Percentiles rank a stretch among this genome's conserved stretches.
Evolutionary conservation across 2,888 invertebrate genomes (phyloP).

Genomic region (Nomada goodeniana): DNA sequence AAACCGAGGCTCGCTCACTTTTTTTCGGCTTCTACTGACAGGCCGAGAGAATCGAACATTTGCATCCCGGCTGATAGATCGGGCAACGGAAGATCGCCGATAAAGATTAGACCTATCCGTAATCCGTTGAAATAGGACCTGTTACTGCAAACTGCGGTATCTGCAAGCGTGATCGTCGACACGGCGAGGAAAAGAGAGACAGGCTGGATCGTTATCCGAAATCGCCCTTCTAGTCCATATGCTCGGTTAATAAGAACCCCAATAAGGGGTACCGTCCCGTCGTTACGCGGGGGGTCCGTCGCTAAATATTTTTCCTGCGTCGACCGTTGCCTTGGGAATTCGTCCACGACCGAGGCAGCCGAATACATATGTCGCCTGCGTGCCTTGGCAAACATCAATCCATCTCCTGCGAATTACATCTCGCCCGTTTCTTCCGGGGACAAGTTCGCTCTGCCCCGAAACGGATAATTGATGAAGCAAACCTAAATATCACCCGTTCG

Average conservation of each 20-base stretch:
- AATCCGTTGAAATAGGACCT: slow-evolving; percentile 84
- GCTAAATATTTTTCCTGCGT: slow-evolving; percentile 83
- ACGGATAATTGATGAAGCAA: slow-evolving; percentile 13
- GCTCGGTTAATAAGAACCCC: slow-evolving; percentile 82
- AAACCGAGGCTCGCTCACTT: slow-evolving; percentile 18
- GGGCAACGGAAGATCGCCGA: slow-evolving; percentile 65
- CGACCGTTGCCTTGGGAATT: slow-evolving; percentile 77
- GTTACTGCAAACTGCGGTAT: slow-evolving; percentile 78
- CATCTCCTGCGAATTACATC: slow-evolving; percentile 23
- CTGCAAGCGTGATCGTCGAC: slow-evolving; percentile 60
- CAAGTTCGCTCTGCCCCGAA: not conserved
- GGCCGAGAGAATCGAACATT: slow-evolving; percentile 63
- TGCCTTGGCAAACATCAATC: slow-evolving; percentile 52
- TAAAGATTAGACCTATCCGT: slow-evolving; percentile 71
- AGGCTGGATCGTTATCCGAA: slow-evolving; percentile 79
- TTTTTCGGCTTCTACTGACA: slow-evolving; percentile 48
- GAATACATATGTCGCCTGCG: slow-evolving; percentile 50
- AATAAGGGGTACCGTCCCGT: slow-evolving; percentile 78
- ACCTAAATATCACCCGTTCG: not conserved
- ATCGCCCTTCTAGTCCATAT: slow-evolving; percentile 82
- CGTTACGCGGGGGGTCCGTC: slow-evolving; percentile 78
- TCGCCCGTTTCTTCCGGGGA: not conserved
- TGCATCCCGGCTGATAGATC: slow-evolving; percentile 73
- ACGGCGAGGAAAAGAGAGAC: slow-evolving; percentile 46
- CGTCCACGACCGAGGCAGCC: slow-evolving; percentile 54